Evolutionary conservation across 2,797 vertebrate genomes (phyloP).

Genomic region (Amblyraja radiata): DNA sequence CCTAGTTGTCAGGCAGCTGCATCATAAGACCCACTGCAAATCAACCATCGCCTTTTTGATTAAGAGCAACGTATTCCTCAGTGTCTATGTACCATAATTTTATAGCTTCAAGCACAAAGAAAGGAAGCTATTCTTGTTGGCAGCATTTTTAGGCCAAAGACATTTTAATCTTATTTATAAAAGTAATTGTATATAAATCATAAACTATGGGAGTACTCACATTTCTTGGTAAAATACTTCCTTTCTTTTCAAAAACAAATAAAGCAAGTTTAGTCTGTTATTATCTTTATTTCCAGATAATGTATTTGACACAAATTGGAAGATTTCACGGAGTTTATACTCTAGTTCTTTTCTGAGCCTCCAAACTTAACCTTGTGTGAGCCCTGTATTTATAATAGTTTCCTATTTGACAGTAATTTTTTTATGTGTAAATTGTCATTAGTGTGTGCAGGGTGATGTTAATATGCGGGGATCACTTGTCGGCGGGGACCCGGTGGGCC

Average conservation of each 20-base stretch:
- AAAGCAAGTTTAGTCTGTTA: not conserved
- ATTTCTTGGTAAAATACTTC: not conserved
- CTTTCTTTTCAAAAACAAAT: not conserved
- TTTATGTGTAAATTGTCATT: no score
- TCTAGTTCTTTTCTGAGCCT: not conserved
- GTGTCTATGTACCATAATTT: not conserved
- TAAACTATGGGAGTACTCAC: not conserved
- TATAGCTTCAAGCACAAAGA: not conserved
- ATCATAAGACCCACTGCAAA: not conserved
- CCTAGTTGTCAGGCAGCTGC: not conserved
- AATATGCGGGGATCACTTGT: no score
- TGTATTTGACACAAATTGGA: not conserved
- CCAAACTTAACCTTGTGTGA: not conserved
- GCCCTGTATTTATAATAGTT: not conserved
- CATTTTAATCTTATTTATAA: not conserved
- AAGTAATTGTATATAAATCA: not conserved
- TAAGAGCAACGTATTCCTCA: no score
- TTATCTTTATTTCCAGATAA: not conserved
- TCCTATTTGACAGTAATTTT: not conserved
- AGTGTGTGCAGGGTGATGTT: no score
- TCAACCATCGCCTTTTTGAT: not conserved
- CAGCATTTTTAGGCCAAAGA: not conserved
- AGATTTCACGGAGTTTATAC: not conserved
- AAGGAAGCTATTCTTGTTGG: not conserved
- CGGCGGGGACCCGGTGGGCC: no score